These are phyloP conservation scores for Sphaerophoria taeniata DNA, from an alignment of 2,888 invertebrate genomes.

Conservation along the genomic window DNA sequence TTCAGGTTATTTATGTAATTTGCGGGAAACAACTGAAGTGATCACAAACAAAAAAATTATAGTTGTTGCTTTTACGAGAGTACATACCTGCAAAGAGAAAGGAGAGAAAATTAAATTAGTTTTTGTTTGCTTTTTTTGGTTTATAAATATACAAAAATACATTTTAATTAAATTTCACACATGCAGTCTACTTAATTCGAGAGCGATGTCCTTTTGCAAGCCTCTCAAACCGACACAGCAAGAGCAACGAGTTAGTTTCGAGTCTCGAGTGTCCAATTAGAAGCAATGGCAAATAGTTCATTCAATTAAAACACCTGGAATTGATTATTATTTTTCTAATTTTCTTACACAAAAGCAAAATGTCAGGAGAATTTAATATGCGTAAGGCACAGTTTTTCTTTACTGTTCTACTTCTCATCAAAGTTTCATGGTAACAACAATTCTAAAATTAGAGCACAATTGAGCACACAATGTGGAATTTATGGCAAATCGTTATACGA, in stretches of 20 bases:
- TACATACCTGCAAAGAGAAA: slow-evolving; percentile 69
- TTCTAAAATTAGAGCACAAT: slow-evolving; percentile 68
- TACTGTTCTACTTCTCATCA: slow-evolving; percentile 63
- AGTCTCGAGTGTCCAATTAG: slow-evolving; percentile 53
- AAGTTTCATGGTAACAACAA: slow-evolving; percentile 67
- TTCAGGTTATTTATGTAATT: slow-evolving; percentile 60
- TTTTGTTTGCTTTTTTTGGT: slow-evolving; percentile 37
- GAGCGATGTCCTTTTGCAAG: slow-evolving; percentile 50
- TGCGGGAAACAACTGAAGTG: slow-evolving; percentile 68
- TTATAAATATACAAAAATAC: slow-evolving; percentile 14
- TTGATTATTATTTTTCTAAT: slow-evolving; percentile 46
- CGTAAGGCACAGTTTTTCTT: slow-evolving; percentile 26
- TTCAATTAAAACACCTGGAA: slow-evolving; percentile 68
- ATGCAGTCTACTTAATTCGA: slow-evolving; percentile 26
- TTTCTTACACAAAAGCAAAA: slow-evolving; percentile 21
- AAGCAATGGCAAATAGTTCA: slow-evolving; percentile 19
- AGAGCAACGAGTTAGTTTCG: neutral
- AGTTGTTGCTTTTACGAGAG: slow-evolving; percentile 53
- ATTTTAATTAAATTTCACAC: slow-evolving; percentile 67
- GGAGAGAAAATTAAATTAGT: slow-evolving; percentile 64
- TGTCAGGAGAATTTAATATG: slow-evolving; percentile 29
- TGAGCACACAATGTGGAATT: slow-evolving; percentile 10
- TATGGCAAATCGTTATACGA: slow-evolving; percentile 19
- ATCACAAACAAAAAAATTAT: slow-evolving; percentile 54
- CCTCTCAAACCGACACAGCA: slow-evolving; percentile 21